phyloP scores from a whole-genome alignment of 2,888 invertebrate genomes.

The Atrina japonica region DNA sequence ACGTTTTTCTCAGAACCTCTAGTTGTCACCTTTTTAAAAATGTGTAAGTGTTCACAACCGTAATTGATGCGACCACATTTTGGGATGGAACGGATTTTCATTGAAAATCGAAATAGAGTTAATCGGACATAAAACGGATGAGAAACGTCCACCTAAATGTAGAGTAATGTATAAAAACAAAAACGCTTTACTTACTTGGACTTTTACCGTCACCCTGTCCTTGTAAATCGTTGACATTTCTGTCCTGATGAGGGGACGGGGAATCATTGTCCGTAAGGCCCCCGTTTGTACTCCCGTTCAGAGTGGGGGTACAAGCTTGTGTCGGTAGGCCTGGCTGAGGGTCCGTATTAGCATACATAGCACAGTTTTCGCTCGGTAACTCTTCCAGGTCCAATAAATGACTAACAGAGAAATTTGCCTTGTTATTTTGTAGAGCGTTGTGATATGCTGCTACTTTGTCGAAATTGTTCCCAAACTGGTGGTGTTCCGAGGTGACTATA shows the following conservation, averaged over 20 bases:
- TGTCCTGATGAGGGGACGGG: slow-evolving; percentile 31
- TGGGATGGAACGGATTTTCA: too few relatives aligned
- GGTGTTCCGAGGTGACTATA: slow-evolving; percentile 54
- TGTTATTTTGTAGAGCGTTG: slow-evolving; percentile 64
- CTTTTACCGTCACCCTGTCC: slow-evolving; percentile 13
- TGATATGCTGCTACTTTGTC: slow-evolving; percentile 68
- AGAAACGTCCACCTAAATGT: too few relatives aligned
- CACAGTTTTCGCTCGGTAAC: slow-evolving; percentile 71
- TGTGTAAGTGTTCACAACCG: too few relatives aligned
- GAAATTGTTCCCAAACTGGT: slow-evolving; percentile 61
- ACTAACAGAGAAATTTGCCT: slow-evolving; percentile 72
- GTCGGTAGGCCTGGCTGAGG: slow-evolving; percentile 64
- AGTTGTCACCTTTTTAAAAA: too few relatives aligned
- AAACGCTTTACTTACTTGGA: slow-evolving; percentile 30
- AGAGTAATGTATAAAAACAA: too few relatives aligned
- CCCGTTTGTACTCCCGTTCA: slow-evolving; percentile 39
- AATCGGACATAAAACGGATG: too few relatives aligned
- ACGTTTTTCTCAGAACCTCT: too few relatives aligned
- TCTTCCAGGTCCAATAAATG: slow-evolving; percentile 72
- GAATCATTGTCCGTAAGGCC: slow-evolving; percentile 40
- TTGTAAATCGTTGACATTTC: slow-evolving; percentile 10
- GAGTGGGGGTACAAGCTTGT: slow-evolving; percentile 60
- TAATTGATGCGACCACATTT: too few relatives aligned
- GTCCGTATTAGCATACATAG: slow-evolving; percentile 71
- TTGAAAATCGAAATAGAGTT: too few relatives aligned